Evolutionary conservation across 1,140 invertebrate species (phyloP).

Genomic region (Anastrepha ludens): DNA sequence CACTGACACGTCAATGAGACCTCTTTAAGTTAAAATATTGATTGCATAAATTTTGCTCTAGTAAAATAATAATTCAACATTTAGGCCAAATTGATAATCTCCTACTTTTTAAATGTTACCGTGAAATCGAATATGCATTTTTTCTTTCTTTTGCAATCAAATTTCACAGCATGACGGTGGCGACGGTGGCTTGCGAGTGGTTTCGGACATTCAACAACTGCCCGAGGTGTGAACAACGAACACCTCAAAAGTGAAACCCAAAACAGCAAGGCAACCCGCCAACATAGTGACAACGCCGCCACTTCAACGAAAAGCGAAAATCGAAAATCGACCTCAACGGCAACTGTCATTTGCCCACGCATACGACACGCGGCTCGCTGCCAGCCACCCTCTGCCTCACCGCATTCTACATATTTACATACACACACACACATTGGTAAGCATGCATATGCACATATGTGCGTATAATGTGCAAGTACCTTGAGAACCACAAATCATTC

Average conservation of each 20-base stretch:
- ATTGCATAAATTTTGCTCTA: no score
- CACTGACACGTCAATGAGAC: no score
- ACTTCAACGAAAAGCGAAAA: not conserved
- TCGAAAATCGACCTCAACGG: slow-evolving; percentile 25
- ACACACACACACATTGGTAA: not conserved
- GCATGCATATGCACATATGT: not conserved
- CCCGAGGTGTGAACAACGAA: slow-evolving; percentile 34
- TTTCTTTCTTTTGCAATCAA: not conserved
- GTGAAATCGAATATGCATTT: not conserved
- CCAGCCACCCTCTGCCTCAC: not conserved
- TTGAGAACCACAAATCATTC: slow-evolving; percentile 48
- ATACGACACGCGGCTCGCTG: not conserved
- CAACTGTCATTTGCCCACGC: slow-evolving; percentile 8
- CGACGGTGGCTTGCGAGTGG: not conserved
- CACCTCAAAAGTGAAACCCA: not conserved
- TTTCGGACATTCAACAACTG: not conserved
- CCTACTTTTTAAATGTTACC: not conserved
- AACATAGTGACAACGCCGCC: not conserved
- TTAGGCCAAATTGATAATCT: not conserved
- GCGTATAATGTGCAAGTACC: not conserved
- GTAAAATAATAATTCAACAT: no score
- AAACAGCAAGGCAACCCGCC: not conserved
- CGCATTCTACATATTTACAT: not conserved
- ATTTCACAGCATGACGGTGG: slow-evolving; percentile 6
- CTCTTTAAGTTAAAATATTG: no score